Evolutionary conservation across 2,797 vertebrate genomes (phyloP), one percentile per base, ranked within the genome.

Genomic region (Gymnoscopelus braueri): DNA sequence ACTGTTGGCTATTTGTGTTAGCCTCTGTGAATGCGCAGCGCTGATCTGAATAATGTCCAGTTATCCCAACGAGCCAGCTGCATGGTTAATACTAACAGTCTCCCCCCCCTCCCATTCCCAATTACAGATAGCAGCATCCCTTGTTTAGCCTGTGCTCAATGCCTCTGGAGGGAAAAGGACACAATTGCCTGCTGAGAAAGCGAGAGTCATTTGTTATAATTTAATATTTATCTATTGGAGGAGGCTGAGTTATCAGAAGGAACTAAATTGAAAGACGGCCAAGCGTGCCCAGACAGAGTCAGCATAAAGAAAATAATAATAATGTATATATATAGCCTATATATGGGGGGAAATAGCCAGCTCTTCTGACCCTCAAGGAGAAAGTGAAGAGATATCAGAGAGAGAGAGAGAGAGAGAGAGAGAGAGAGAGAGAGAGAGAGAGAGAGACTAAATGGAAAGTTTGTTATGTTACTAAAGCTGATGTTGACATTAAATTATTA

Each of bases 191-290:
- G 73, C 72, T 59, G 82, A 81, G 81, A 91, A 79, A 84, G 73
- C 69, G 76, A 83, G 78, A 84, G 81, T 87, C 80, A 89, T 91
- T 90, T 91, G 81, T 89, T 87, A 77, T 87, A 90, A 90, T 89
- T 88, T 89, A 86, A 89, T 89, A 85, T 91, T 85, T 87, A 92
- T 91, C 83, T 88, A 83, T 77, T 65, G 74, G 65, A 75, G 60
- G 70, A 83, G 83, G 74, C 80, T 50, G 68, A 79, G 88, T 80
- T 91, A 85, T 90, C 83, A 84, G 75, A 62, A 79, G 67, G 53
- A 71, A 75, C 79, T 68, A 88, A 91, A 90, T 85, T 86, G 82
- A 88, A 90, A 89, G 83, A 90, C 53, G 13, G 67, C 75, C 81
- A 86, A 79, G 85, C 77, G 62, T 90, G 82, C 60, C 77, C 76